A percentile compares a stretch with the other conserved stretches of the same genome.
phyloP scores from a whole-genome alignment of 2,113 vertebrate species.

The Corvus cornix region DNA sequence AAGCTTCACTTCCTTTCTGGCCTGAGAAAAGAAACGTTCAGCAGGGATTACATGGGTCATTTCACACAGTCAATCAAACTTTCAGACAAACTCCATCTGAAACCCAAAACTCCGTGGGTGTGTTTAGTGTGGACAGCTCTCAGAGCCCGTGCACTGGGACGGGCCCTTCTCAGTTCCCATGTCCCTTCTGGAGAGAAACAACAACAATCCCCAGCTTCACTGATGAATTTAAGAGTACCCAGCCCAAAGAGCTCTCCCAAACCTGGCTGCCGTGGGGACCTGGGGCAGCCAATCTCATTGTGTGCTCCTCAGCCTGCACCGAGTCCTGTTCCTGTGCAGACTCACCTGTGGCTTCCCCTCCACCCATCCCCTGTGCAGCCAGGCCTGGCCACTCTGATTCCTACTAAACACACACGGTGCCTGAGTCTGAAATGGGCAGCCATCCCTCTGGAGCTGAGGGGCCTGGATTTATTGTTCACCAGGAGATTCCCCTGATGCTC shows the following conservation, averaged over 20 bases:
- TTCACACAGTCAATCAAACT: neutral
- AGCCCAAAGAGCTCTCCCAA: neutral
- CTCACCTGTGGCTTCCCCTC: neutral
- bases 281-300: neutral
- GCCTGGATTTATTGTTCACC: neutral
- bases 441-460: neutral
- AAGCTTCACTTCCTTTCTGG: neutral
- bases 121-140: neutral
- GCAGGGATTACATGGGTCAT: neutral
- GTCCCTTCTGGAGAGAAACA: neutral
- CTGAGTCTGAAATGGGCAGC: neutral
- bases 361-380: neutral
- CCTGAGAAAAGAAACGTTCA: neutral
- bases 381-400: neutral
- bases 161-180: neutral
- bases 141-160: neutral
- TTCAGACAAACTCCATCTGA: neutral
- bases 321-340: neutral
- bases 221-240: neutral
- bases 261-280: neutral
- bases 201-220: fast-evolving
- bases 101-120: neutral
- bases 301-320: neutral
- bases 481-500: neutral
- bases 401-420: fast-evolving